Conservation (phyloP, 2,113 vertebrate species). For the Melanerpes aurifrons region DNA sequence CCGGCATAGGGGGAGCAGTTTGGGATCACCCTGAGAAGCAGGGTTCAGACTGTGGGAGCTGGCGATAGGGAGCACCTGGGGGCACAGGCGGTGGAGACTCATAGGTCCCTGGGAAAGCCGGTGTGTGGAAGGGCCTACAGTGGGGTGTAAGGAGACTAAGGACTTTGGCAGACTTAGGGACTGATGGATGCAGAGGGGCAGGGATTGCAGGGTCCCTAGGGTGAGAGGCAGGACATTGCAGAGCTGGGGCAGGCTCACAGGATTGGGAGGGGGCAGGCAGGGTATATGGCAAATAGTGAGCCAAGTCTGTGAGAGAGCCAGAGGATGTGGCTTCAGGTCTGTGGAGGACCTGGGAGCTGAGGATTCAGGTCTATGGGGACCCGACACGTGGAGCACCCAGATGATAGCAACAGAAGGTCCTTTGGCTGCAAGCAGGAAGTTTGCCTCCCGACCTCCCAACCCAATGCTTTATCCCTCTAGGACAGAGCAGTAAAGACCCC, state of each 20-base stretch:
- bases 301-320: background rate
- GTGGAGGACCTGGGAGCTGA: background rate
- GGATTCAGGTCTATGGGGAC: background rate
- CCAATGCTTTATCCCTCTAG: background rate
- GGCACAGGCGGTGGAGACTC: rapidly evolving
- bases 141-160: background rate
- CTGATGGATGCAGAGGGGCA: background rate
- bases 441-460: background rate
- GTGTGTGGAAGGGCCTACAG: background rate
- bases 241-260: background rate
- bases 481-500: background rate
- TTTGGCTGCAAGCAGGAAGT: background rate
- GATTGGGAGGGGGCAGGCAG: too few species aligned
- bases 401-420: background rate
- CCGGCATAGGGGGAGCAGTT: background rate
- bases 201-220: background rate
- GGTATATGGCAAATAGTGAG: background rate
- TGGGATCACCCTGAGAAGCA: background rate
- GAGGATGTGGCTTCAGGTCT: background rate
- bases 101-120: background rate
- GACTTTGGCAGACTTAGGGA: background rate
- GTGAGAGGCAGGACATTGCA: background rate
- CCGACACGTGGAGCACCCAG: rapidly evolving
- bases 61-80: background rate
- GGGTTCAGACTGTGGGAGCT: background rate